These are phyloP conservation scores for Sapayoa aenigma DNA, from an alignment of 2,113 vertebrate genomes.

Conservation along the genomic window DNA sequence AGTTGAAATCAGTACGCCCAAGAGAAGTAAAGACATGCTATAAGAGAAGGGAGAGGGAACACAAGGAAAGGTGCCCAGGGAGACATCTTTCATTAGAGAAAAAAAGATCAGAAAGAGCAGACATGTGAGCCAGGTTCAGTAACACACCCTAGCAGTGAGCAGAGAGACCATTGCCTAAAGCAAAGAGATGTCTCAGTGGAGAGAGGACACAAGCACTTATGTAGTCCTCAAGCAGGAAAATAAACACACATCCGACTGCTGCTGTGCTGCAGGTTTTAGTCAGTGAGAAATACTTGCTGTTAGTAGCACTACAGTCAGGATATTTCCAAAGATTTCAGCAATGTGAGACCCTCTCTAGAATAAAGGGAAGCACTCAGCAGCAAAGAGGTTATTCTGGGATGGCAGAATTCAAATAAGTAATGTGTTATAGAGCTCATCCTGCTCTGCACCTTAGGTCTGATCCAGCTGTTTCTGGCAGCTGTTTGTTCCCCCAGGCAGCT, in stretches of 20 bases:
- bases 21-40: not conserved
- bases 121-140: not conserved
- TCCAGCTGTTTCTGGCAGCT: not conserved
- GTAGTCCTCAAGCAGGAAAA: constrained; percentile 23
- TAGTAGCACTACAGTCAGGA: constrained; percentile 5
- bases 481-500: not conserved
- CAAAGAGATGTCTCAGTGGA: not conserved
- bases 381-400: not conserved
- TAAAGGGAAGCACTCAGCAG: not conserved
- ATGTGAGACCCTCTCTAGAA: not conserved
- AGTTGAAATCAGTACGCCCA: not conserved
- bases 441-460: not conserved
- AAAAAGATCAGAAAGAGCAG: not conserved
- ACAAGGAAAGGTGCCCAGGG: not conserved
- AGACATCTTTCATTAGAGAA: not conserved
- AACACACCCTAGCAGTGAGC: not conserved
- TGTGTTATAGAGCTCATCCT: not conserved
- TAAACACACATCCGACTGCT: not conserved
- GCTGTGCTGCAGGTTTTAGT: constrained; percentile 20
- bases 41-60: not conserved
- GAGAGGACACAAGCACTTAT: constrained; percentile 13
- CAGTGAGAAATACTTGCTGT: constrained; percentile 37
- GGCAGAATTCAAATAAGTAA: not conserved
- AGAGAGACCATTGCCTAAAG: not conserved
- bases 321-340: constrained; percentile 18